Evolutionary conservation across 2,888 invertebrate genomes (phyloP), one percentile per base, ranked within the genome.

Genomic region (Drosophila greeni): DNA sequence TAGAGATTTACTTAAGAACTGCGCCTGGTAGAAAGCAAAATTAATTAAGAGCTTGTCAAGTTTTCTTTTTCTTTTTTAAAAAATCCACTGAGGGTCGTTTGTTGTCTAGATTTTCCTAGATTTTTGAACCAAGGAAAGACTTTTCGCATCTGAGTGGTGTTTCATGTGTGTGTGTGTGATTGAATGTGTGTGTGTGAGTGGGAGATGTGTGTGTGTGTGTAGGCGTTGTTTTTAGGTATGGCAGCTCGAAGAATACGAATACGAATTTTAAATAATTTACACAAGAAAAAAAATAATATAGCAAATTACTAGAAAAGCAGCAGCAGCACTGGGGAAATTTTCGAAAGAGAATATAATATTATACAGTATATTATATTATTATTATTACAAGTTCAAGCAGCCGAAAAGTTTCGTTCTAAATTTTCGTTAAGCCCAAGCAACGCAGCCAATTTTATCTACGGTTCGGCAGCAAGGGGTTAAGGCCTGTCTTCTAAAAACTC

Each of bases 381-480:
- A 18, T 23, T 45, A 56, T 54, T 52, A 29, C 31, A 45, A 14
- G 29, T 45, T 29, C 36, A 48, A 33, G 55, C 61, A 52, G 61
- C 39, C 42, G 39, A 67, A 70, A 42, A 42, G 12, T 29, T 43
- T 42, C 26, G 37, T 60, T 61, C 55, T 49, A 37, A 29, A 29
- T 58, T 45, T 48, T 52, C 42, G 59, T 59, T 29, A 55, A 54
- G 56, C 74, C 65, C 72, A 82, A 82, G 85, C 84, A 77, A 81
- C 85, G 85, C 73, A 86, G 85, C 85, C 83, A 84, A 85, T 82
- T 86, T n/a, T n/a, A 84, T 85, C 80, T 85, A 74, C 71, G 43
- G 43, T 56, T 59, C 43, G 59, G 59, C 55, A 56, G 31, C 37
- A 75, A 37, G 64, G 62, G 61, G 49, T 48, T 49, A 61, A 61